phyloP scores from a whole-genome alignment of 1,140 invertebrate species.

The Octopus sinensis region DNA sequence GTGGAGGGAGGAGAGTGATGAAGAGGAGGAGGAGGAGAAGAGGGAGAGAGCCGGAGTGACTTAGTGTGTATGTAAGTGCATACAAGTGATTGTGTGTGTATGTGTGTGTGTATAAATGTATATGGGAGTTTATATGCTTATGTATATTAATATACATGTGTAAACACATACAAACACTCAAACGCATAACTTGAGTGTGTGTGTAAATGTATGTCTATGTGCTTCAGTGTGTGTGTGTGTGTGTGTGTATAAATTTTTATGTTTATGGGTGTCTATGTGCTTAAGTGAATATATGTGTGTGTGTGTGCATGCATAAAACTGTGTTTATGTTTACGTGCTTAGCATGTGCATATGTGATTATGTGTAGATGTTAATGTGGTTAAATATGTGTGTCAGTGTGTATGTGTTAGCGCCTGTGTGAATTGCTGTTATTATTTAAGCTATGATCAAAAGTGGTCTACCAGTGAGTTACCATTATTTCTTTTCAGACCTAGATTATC shows the following conservation, averaged over 20 bases:
- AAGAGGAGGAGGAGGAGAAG: not conserved
- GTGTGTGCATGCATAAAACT: not conserved
- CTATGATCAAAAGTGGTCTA: too few relatives aligned
- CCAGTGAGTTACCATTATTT: too few relatives aligned
- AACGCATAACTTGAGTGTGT: not conserved
- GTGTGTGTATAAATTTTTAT: not conserved
- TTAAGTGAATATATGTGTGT: not conserved
- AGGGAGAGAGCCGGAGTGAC: not conserved
- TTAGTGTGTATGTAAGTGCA: not conserved
- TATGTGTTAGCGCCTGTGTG: not conserved
- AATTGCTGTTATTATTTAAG: too few relatives aligned
- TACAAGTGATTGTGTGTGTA: not conserved
- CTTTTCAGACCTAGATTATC: too few relatives aligned
- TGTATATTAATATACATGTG: not conserved
- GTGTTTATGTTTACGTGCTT: not conserved
- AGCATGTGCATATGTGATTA: not conserved
- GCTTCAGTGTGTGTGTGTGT: not conserved
- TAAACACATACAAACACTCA: not conserved
- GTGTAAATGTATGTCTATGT: not conserved
- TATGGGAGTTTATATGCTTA: not conserved
- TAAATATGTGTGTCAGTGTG: not conserved
- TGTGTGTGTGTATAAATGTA: not conserved
- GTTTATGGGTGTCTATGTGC: not conserved
- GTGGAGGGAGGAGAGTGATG: not conserved
- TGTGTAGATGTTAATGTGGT: not conserved